phyloP scores from a whole-genome alignment of 2,113 vertebrate genomes.

The Brienomyrus brachyistius region DNA sequence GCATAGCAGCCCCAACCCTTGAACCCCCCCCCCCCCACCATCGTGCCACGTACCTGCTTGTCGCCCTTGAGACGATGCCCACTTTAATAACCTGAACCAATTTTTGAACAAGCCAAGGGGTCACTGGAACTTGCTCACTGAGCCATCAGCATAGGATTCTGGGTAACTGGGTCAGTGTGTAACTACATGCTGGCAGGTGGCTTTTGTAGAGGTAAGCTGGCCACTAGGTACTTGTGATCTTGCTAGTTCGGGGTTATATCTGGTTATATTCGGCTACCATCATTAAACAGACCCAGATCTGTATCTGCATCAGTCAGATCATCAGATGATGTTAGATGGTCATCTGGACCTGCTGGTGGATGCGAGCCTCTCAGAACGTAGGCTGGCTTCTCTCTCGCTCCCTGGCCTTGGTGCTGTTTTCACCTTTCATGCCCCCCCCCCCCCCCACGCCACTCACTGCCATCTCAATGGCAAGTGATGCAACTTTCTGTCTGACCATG shows the following conservation, averaged over 20 bases:
- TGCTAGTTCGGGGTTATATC: neutral
- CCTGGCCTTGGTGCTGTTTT: neutral
- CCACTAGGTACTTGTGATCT: neutral
- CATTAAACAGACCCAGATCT: neutral
- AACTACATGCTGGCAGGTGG: neutral
- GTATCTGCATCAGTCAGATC: neutral
- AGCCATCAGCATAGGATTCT: neutral
- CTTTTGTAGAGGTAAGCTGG: neutral
- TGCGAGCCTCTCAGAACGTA: neutral
- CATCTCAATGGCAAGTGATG: neutral
- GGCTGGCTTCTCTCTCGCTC: neutral
- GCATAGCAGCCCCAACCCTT: neutral
- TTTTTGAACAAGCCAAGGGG: neutral
- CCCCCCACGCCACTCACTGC: neutral
- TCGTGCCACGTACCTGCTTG: neutral
- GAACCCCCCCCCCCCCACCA: neutral
- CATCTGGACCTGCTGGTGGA: neutral
- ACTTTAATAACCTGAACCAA: neutral
- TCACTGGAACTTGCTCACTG: neutral
- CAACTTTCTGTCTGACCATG: neutral
- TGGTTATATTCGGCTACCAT: neutral
- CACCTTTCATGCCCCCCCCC: neutral
- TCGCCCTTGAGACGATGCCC: neutral
- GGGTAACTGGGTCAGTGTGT: constrained; percentile 1
- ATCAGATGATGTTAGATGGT: neutral